Conservation (phyloP, 1,140 invertebrate species). For the Drosophila sp. region DNA sequence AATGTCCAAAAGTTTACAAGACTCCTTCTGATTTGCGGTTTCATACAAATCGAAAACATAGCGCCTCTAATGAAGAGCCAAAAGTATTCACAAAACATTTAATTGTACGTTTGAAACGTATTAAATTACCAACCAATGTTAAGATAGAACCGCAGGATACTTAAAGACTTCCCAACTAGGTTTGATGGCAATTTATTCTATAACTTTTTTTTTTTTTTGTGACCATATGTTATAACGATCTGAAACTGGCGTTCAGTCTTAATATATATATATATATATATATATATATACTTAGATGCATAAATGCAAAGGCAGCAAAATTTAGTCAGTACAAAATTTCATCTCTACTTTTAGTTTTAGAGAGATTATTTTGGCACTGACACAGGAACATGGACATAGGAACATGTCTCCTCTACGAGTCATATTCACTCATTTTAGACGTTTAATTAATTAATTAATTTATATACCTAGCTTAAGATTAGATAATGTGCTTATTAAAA, state of each 20-base stretch:
- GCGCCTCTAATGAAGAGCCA: not conserved
- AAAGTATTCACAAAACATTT: constrained; percentile 1
- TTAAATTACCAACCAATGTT: not conserved
- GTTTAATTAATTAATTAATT: not conserved
- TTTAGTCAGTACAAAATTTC: too few relatives aligned
- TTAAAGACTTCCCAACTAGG: not conserved
- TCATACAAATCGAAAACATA: not conserved
- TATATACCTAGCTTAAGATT: not conserved
- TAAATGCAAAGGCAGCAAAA: too few relatives aligned
- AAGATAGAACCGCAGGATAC: not conserved
- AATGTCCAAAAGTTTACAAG: not conserved
- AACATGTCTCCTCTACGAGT: not conserved
- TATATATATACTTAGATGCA: not conserved
- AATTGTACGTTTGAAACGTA: constrained; percentile 4
- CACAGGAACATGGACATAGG: not conserved
- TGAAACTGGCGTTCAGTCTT: not conserved
- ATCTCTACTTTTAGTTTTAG: not conserved
- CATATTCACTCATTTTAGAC: not conserved
- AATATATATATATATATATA: not conserved
- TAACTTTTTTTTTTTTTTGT: not conserved
- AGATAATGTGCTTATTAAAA: not conserved
- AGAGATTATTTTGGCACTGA: not conserved
- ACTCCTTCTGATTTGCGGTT: not conserved
- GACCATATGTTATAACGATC: not conserved
- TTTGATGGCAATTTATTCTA: not conserved